A percentile compares a stretch with the other conserved stretches of the same genome.
These are phyloP conservation scores for Phoebastria nigripes DNA, from an alignment of 2,797 vertebrate genomes.

Conservation along the genomic window DNA sequence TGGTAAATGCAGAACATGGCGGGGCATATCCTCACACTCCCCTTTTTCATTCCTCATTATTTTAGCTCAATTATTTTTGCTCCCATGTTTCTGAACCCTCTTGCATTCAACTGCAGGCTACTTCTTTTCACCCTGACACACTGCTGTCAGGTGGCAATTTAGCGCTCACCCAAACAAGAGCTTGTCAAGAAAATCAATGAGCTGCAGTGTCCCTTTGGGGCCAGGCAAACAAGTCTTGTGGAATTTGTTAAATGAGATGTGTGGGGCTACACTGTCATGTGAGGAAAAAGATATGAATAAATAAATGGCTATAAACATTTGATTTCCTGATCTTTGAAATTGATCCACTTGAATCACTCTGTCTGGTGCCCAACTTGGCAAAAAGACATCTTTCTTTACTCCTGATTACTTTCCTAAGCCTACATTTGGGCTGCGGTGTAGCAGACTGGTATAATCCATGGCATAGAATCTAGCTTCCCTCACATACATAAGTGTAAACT, in stretches of 20 bases:
- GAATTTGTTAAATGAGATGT: neutral
- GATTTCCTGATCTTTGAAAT: neutral
- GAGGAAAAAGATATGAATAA: neutral
- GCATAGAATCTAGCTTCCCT: neutral
- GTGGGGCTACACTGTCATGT: neutral
- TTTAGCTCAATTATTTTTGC: neutral
- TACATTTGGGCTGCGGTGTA: neutral
- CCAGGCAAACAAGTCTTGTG: neutral
- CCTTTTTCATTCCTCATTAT: neutral
- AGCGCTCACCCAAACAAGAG: neutral
- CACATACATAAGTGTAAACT: neutral
- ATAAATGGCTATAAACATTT: neutral
- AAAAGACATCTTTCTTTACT: neutral
- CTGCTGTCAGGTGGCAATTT: neutral
- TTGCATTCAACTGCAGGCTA: neutral
- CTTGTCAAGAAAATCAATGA: neutral
- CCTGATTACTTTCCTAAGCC: neutral
- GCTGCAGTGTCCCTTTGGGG: neutral
- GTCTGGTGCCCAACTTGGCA: neutral
- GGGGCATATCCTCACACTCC: neutral
- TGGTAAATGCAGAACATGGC: neutral
- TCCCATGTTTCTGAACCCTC: neutral
- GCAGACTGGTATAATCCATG: neutral
- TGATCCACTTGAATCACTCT: neutral
- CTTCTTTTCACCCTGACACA: neutral